Percentiles rank a stretch among this genome's conserved stretches.
These are phyloP conservation scores for Cryptoblepharus egeriae DNA, from an alignment of 2,797 vertebrate genomes.

Conservation along the genomic window DNA sequence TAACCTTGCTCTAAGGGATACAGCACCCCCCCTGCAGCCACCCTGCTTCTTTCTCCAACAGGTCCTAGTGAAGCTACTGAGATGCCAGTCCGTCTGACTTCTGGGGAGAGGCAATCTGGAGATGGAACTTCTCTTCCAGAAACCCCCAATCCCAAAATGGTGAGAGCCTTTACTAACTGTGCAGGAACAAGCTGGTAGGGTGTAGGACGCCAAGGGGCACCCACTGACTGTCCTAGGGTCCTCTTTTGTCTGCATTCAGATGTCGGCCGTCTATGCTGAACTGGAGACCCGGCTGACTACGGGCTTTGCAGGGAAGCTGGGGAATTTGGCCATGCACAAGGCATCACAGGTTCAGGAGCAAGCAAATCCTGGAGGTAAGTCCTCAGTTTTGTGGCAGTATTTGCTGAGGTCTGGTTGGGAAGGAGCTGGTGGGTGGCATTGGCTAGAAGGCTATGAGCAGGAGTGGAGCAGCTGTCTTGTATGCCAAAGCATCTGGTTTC, in stretches of 20 bases:
- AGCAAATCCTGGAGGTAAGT: slow-evolving; percentile 77
- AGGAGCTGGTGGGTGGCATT: not conserved
- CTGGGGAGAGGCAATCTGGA: slow-evolving; percentile 95
- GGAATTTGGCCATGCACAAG: slow-evolving; percentile 58
- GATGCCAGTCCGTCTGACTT: slow-evolving; percentile 83
- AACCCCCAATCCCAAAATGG: slow-evolving; percentile 95
- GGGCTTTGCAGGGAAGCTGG: slow-evolving; percentile 85
- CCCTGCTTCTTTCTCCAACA: slow-evolving; percentile 17
- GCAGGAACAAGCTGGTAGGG: not conserved
- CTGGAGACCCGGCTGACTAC: slow-evolving; percentile 84
- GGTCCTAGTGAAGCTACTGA: slow-evolving; percentile 85
- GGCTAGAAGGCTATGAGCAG: too few relatives aligned
- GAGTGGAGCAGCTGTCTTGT: not conserved
- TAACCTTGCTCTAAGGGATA: too few relatives aligned
- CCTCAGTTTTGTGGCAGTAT: rapidly evolving
- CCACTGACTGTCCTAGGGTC: rapidly evolving
- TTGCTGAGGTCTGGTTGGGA: not conserved
- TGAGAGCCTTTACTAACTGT: slow-evolving; percentile 63
- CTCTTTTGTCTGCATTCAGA: slow-evolving; percentile 72
- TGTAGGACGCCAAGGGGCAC: too few relatives aligned
- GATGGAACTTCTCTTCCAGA: slow-evolving; percentile 97
- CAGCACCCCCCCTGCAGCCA: too few relatives aligned
- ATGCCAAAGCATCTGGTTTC: too few relatives aligned
- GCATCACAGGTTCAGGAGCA: slow-evolving; percentile 82
- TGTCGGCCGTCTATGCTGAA: slow-evolving; percentile 95